Evolutionary conservation across 1,140 invertebrate genomes (phyloP).

Genomic region (Lordiphosa mommai): DNA sequence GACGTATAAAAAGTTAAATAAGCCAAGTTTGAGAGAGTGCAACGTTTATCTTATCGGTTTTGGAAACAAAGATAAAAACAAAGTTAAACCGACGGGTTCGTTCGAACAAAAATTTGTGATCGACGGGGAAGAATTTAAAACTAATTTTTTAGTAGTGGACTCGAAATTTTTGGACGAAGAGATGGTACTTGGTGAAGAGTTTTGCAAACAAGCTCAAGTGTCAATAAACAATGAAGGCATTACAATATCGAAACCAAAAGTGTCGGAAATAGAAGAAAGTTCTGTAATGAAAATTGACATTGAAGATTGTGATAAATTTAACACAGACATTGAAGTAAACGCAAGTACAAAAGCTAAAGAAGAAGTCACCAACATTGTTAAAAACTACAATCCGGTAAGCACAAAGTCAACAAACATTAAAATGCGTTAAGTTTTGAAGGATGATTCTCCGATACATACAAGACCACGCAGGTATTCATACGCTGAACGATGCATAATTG

Average conservation of each 20-base stretch:
- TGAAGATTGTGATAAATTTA: neutral
- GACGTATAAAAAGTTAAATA: too few species aligned
- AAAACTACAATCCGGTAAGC: neutral
- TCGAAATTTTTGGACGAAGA: neutral
- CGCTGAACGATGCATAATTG: neutral
- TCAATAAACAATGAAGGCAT: neutral
- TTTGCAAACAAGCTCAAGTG: neutral
- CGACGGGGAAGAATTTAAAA: neutral
- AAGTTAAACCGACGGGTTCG: too few species aligned
- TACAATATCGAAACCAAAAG: neutral
- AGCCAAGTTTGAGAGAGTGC: too few species aligned
- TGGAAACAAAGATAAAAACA: too few species aligned
- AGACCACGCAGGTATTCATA: neutral
- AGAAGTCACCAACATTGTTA: neutral
- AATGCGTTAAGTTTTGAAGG: neutral
- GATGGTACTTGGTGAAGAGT: constrained; percentile 1
- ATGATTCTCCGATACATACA: neutral
- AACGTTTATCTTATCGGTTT: too few species aligned
- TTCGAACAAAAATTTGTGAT: too few species aligned
- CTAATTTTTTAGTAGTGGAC: neutral
- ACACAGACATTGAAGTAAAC: neutral
- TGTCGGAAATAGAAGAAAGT: neutral
- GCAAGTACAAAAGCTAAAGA: neutral
- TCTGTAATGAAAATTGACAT: neutral
- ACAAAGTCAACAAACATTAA: neutral